Evolutionary conservation across 2,797 vertebrate genomes (phyloP), one percentile per base, ranked within the genome.

Genomic region (Hydrolagus colliei): DNA sequence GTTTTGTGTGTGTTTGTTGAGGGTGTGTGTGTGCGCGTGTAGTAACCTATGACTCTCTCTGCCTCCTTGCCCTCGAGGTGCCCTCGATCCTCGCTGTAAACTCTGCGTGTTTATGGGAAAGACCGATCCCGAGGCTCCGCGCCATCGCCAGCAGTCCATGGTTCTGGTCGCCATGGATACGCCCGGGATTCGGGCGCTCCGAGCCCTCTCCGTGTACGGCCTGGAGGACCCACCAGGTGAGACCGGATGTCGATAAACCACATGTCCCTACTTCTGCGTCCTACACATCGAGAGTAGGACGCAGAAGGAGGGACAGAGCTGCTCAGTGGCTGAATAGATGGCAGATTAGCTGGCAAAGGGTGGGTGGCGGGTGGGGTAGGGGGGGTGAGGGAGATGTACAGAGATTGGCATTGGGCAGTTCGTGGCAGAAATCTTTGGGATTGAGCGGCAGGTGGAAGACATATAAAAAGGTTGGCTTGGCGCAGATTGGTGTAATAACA

Each of bases 21-120:
- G 27, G 27, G 27, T 86, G 63, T 9, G 41, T 18, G 65, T 72
- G 27, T 52, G 41, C 6, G 41, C 1, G 41, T 52, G 18, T 63
- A 9, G 20, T 32, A 32, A 20, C 5, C 2, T 2, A 61, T 73
- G 13, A 16, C 59, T n/a, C 14, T 27, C 72, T 88, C 9, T 87
- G 35, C 73, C 75, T 86, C 72, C 63, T 86, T 62, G 27, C 72
- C 88, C 27, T 27, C 27, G 27, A 92, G 91, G 90, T 9, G 88
- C 87, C 72, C 87, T 92, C 88, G 90, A 93, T 78, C 90, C 89
- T 85, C 84, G 68, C 32, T 93, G 90, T 86, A 90, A 90, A 4
- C 88, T 92, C 22, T 91, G 88, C 1, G 62, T 92, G 86, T 93
- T 94, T 87, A 92, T 92, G 91, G 92, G 92, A 68, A 93, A 90